Evolutionary conservation across 2,888 invertebrate genomes (phyloP).

Genomic region (Nysson spinosus): DNA sequence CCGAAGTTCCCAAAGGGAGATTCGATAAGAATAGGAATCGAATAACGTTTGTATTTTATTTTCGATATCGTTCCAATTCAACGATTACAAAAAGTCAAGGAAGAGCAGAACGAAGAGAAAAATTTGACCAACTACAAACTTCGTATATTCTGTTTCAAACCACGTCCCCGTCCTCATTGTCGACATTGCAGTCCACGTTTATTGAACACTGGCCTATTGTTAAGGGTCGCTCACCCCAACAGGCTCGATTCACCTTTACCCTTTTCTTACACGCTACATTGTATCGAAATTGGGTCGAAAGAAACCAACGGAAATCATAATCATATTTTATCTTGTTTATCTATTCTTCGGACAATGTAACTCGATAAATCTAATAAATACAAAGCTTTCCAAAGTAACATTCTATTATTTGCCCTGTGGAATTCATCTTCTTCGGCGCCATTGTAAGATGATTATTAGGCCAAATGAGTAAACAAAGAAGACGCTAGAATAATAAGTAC

Average conservation of each 20-base stretch:
- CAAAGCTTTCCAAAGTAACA: too few relatives aligned
- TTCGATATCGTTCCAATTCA: background rate
- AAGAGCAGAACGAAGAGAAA: background rate
- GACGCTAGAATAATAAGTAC: too few relatives aligned
- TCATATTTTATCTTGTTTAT: too few relatives aligned
- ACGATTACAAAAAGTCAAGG: background rate
- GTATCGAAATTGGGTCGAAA: slow-evolving; percentile 25
- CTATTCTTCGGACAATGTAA: too few relatives aligned
- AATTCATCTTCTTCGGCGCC: too few relatives aligned
- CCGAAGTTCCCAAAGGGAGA: too few relatives aligned
- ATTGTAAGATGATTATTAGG: too few relatives aligned
- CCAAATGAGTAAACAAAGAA: too few relatives aligned
- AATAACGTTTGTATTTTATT: slow-evolving; percentile 2
- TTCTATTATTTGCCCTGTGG: too few relatives aligned
- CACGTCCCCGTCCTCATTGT: background rate
- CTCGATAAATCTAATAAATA: too few relatives aligned
- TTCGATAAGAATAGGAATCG: background rate
- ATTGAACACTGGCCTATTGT: slow-evolving; percentile 39
- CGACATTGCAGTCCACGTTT: slow-evolving; percentile 25
- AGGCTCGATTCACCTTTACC: slow-evolving; percentile 27
- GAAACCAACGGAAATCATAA: slow-evolving; percentile 20
- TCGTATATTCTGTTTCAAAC: slow-evolving; percentile 24
- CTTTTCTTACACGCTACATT: slow-evolving; percentile 12
- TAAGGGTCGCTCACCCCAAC: slow-evolving; percentile 32
- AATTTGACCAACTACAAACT: slow-evolving; percentile 12